Evolutionary conservation across 2,888 invertebrate genomes (phyloP).

Genomic region (Plutella xylostella): DNA sequence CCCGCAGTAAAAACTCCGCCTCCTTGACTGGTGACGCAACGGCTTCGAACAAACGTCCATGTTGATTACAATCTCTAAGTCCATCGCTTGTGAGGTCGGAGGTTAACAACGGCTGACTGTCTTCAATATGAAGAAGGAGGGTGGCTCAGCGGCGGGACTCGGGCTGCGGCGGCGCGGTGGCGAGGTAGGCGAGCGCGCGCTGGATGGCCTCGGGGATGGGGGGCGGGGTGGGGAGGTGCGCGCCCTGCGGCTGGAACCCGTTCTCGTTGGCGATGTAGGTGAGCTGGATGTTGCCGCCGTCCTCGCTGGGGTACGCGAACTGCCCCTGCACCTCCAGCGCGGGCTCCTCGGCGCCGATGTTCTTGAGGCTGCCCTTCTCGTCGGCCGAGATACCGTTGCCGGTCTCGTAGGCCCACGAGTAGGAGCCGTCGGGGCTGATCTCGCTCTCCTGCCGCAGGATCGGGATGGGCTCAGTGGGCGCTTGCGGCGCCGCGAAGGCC

Average conservation of each 20-base stretch:
- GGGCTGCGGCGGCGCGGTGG: slow-evolving; percentile 71
- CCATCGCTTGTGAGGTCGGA: neutral
- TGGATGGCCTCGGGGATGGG: slow-evolving; percentile 78
- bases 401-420: slow-evolving; percentile 70
- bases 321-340: slow-evolving; percentile 71
- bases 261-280: slow-evolving; percentile 78
- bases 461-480: slow-evolving; percentile 42
- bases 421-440: slow-evolving; percentile 71
- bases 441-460: slow-evolving; percentile 68
- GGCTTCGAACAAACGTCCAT: too few species aligned
- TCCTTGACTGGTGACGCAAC: neutral
- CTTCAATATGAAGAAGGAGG: slow-evolving; percentile 4
- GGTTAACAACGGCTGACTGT: neutral
- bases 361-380: slow-evolving; percentile 67
- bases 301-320: slow-evolving; percentile 73
- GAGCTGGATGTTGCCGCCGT: slow-evolving; percentile 70
- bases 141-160: slow-evolving; percentile 26
- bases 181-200: slow-evolving; percentile 74
- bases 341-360: slow-evolving; percentile 64
- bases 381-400: slow-evolving; percentile 73
- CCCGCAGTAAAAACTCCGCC: too few species aligned
- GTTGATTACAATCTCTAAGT: too few species aligned
- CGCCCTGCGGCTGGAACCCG: slow-evolving; percentile 75
- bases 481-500: slow-evolving; percentile 49
- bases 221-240: slow-evolving; percentile 73